A percentile compares a stretch with the other conserved stretches of the same genome.
phyloP scores from a whole-genome alignment of 2,888 invertebrate genomes.

The Tiphia femorata region DNA sequence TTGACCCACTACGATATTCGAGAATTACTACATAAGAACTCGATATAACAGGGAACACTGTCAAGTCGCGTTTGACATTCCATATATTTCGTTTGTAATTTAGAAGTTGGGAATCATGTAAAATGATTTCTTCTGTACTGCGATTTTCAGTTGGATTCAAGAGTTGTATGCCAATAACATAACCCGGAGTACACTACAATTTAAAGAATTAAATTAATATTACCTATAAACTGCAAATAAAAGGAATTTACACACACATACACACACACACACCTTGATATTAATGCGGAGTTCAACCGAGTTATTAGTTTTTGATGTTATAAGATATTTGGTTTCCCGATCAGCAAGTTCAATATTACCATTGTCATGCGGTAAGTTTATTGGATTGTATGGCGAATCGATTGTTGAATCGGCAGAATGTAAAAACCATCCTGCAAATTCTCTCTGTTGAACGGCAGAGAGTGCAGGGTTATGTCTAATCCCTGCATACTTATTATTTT shows the following conservation, averaged over 20 bases:
- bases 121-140: conserved; percentile 85
- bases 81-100: conserved; percentile 74
- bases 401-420: conserved; percentile 76
- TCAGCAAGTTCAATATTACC: conserved; percentile 76
- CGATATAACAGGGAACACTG: conserved; percentile 91
- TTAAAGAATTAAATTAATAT: no score
- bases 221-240: no score
- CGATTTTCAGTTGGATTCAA: conserved; percentile 91
- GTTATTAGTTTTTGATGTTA: conserved; percentile 78
- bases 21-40: conserved; percentile 85
- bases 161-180: conserved; percentile 89
- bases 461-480: conserved; percentile 93
- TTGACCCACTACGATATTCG: conserved; percentile 83
- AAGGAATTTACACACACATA: no score
- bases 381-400: conserved; percentile 81
- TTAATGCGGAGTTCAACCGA: conserved; percentile 57
- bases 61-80: conserved; percentile 86
- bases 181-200: conserved; percentile 80
- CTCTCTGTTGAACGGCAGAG: conserved; percentile 86
- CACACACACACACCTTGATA: conserved; percentile 49
- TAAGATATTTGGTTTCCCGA: conserved; percentile 84
- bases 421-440: conserved; percentile 93
- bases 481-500: conserved; percentile 88
- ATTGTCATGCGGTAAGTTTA: conserved; percentile 77
- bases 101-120: conserved; percentile 82